Evolutionary conservation across 2,113 vertebrate genomes (phyloP).

Genomic region (Seriola dumerili): DNA sequence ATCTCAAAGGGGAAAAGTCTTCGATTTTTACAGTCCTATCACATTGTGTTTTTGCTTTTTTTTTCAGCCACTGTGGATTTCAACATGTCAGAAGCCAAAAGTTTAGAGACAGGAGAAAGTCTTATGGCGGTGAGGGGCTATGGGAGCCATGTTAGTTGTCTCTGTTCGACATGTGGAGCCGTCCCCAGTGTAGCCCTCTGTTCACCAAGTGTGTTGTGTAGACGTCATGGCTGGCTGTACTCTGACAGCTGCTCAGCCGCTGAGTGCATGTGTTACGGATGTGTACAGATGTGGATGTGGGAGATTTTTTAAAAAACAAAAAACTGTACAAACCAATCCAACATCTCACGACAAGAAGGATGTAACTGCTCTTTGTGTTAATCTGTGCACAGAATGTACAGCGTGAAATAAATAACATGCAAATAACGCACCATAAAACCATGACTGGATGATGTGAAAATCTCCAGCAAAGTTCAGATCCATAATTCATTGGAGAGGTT

Average conservation of each 20-base stretch:
- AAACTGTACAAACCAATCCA: not conserved
- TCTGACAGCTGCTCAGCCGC: constrained; percentile 58
- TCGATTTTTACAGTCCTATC: constrained; percentile 24
- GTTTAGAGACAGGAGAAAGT: constrained; percentile 49
- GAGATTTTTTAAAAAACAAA: not conserved
- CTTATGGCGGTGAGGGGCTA: constrained; percentile 35
- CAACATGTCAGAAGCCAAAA: constrained; percentile 61
- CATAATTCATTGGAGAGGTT: constrained; percentile 78
- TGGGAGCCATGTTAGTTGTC: constrained; percentile 59
- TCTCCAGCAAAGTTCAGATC: constrained; percentile 74
- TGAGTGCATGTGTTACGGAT: constrained; percentile 17
- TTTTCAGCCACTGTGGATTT: constrained; percentile 45
- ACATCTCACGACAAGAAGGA: not conserved
- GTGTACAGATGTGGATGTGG: constrained; percentile 6
- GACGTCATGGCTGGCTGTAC: constrained; percentile 62
- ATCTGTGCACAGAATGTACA: not conserved
- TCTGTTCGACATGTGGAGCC: constrained; percentile 58
- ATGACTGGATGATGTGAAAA: constrained; percentile 55
- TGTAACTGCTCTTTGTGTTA: not conserved
- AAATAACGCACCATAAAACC: constrained; percentile 36
- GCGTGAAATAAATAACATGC: constrained; percentile 19
- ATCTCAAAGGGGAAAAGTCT: not conserved
- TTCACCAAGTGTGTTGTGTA: constrained; percentile 35
- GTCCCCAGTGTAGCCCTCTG: constrained; percentile 59
- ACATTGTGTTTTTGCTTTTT: constrained; percentile 1